Evolutionary conservation across 2,888 invertebrate genomes (phyloP).

Genomic region (Ethmia dodecea): DNA sequence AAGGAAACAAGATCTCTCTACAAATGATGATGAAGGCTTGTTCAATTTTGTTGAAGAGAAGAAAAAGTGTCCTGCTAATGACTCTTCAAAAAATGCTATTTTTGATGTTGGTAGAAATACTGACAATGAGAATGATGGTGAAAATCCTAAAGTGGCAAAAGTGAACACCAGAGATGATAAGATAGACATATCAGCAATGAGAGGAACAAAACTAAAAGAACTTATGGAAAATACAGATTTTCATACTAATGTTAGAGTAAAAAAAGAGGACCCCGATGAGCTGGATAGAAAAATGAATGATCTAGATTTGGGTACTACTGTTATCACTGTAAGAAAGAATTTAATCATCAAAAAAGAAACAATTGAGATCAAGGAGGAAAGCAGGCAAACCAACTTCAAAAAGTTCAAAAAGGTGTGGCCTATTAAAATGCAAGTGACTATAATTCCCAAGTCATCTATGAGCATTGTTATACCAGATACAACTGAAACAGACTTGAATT

Average conservation of each 20-base stretch:
- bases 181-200: slow-evolving; percentile 43
- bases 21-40: slow-evolving; percentile 49
- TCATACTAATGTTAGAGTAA: slow-evolving; percentile 29
- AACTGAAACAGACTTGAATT: slow-evolving; percentile 6
- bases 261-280: slow-evolving; percentile 44
- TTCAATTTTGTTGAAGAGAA: slow-evolving; percentile 57
- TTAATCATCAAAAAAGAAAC: slow-evolving; percentile 55
- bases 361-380: slow-evolving; percentile 26
- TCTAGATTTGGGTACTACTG: slow-evolving; percentile 52
- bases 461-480: slow-evolving; percentile 17
- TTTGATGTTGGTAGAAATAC: slow-evolving; percentile 24
- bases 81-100: slow-evolving; percentile 25
- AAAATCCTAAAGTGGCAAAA: slow-evolving; percentile 16
- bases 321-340: slow-evolving; percentile 45
- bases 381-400: slow-evolving; percentile 54
- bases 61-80: slow-evolving; percentile 20
- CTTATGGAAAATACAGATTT: slow-evolving; percentile 37
- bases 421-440: slow-evolving; percentile 47
- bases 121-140: slow-evolving; percentile 17
- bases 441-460: slow-evolving; percentile 37
- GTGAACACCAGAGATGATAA: slow-evolving; percentile 12
- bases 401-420: slow-evolving; percentile 71
- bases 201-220: slow-evolving; percentile 56
- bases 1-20: slow-evolving; percentile 38
- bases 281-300: slow-evolving; percentile 49